Evolutionary conservation across 2,888 invertebrate genomes (phyloP), one percentile per base, ranked within the genome.

Genomic region (Dynastes tityus): DNA sequence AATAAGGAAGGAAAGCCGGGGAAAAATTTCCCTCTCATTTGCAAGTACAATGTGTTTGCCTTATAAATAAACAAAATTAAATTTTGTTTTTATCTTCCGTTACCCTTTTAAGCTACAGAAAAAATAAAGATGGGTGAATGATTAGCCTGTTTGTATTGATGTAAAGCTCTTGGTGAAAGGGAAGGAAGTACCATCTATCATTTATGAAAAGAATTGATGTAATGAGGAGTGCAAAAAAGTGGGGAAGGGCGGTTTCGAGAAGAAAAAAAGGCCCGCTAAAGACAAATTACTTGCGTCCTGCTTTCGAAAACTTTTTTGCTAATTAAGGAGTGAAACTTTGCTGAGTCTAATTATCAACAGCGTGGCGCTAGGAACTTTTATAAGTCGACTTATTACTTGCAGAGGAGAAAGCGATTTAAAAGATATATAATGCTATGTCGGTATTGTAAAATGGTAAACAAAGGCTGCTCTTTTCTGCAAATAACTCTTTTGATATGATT

Each of bases 31-130:
- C 22, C 40, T 22, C 51, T 63, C 68, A 68, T 68, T 68, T 53
- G 68, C 68, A 53, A 68, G 68, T 68, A 49, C 51, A 68, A 68
- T 68, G 27, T 6, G 49, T 29, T 11, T 51, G 27, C 27, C 51
- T 4, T 29, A 51, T 51, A 49, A 68, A 68, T 68, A 68, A 49
- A 68, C 68, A 68, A 68, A 51, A 68, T 53, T 68, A 51, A 51
- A 68, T 29, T 32, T 63, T 63, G 8, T 45, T 45, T 63, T 63
- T 29, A 22, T 22, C 27, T 16, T 4, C 22, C 55, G 55, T 8
- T 45, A 45, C 45, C 11, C 45, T 45, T 45, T 45, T 45, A 45
- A 45, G 9, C 45, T 45, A 58, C 22, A 22, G 8, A 22, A 22
- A 53, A 13, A 58, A 2, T 6, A 58, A 22, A 22, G 16, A 16